Evolutionary conservation across 1,140 invertebrate genomes (phyloP).

Genomic region (Sinonovacula constricta): DNA sequence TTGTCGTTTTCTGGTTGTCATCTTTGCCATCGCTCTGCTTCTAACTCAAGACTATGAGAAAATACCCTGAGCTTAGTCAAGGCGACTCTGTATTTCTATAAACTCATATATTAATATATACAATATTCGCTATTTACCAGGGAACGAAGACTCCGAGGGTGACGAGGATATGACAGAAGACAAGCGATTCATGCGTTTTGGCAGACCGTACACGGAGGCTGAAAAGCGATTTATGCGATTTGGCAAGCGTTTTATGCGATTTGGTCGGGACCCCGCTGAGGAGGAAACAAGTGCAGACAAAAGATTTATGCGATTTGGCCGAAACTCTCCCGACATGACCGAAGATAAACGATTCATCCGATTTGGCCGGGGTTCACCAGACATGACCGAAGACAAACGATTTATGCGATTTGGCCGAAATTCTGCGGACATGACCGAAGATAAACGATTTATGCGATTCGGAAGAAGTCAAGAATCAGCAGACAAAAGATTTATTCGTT

Average conservation of each 20-base stretch:
- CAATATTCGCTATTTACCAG: too few relatives aligned
- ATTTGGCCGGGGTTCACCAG: constrained; percentile 55
- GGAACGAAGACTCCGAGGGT: constrained; percentile 55
- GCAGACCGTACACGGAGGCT: constrained; percentile 40
- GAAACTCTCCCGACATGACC: constrained; percentile 37
- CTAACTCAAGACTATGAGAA: too few relatives aligned
- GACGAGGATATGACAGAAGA: constrained; percentile 32
- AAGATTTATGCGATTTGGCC: constrained; percentile 71
- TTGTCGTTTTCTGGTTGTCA: too few relatives aligned
- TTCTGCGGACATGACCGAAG: constrained; percentile 23
- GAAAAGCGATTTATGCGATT: constrained; percentile 71
- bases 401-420: constrained; percentile 68
- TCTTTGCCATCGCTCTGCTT: too few relatives aligned
- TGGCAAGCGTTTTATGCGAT: constrained; percentile 68
- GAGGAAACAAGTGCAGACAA: constrained; percentile 59
- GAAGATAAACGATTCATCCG: constrained; percentile 64
- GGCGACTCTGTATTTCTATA: too few relatives aligned
- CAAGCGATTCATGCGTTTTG: constrained; percentile 70
- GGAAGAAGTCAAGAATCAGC: constrained; percentile 55
- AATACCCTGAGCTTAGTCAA: too few relatives aligned
- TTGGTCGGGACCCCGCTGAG: constrained; percentile 56
- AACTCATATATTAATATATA: too few relatives aligned
- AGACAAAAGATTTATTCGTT: constrained; percentile 67
- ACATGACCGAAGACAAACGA: constrained; percentile 56
- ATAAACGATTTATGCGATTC: constrained; percentile 69